A percentile compares a stretch with the other conserved stretches of the same genome.
Conservation (phyloP, 2,113 vertebrate genomes). For the Arizona elegans region DNA sequence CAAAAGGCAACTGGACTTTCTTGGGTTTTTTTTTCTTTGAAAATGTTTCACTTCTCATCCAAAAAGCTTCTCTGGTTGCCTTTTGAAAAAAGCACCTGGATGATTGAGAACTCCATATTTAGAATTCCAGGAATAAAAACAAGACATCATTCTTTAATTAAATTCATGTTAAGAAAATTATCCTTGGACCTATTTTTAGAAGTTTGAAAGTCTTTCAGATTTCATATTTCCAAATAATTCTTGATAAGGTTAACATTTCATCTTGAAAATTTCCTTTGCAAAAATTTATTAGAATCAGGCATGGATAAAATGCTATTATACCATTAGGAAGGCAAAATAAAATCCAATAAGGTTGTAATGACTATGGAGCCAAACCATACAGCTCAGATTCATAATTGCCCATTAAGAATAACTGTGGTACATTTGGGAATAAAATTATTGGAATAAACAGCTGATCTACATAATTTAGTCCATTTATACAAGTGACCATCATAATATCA, state of each 20-base stretch:
- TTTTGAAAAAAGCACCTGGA: not conserved
- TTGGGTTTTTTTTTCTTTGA: not conserved
- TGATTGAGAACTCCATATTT: not conserved
- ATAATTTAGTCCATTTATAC: not conserved
- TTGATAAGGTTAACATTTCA: conserved; percentile 23
- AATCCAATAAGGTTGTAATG: not conserved
- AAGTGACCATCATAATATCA: not conserved
- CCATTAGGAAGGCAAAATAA: not conserved
- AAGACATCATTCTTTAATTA: conserved; percentile 16
- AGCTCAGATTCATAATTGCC: not conserved
- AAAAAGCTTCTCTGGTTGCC: not conserved
- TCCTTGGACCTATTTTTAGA: not conserved
- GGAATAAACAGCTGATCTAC: not conserved
- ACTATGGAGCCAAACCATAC: not conserved
- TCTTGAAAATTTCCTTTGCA: not conserved
- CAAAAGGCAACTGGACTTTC: not conserved
- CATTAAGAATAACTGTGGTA: not conserved
- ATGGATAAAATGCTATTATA: not conserved
- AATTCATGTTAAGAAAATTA: conserved; percentile 25
- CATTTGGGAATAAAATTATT: not conserved
- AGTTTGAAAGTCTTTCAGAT: conserved; percentile 13
- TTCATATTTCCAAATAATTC: conserved; percentile 23
- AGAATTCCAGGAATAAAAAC: conserved; percentile 35
- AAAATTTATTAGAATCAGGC: not conserved
- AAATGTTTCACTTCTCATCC: not conserved